Conservation (phyloP, 2,797 vertebrate species). For the Otus scops region DNA sequence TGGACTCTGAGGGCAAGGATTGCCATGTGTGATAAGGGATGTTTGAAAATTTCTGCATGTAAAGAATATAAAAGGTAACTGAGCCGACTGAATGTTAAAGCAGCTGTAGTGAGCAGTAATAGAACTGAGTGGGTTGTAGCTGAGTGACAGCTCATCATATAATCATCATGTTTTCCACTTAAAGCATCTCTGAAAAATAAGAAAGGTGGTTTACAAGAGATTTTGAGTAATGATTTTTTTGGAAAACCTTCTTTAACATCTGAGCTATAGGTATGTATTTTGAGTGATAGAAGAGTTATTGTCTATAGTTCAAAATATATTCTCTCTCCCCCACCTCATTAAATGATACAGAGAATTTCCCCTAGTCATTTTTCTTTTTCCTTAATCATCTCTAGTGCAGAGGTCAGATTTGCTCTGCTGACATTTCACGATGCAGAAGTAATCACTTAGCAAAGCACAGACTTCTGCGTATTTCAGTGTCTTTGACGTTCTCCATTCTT, state of each 20-base stretch:
- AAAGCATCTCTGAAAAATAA: constrained; percentile 34
- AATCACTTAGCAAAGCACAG: not conserved
- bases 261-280: not conserved
- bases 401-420: constrained; percentile 12
- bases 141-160: constrained; percentile 51
- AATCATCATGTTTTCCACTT: constrained; percentile 59
- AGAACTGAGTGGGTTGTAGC: constrained; percentile 60
- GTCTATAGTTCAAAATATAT: not conserved
- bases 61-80: not conserved
- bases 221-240: not conserved
- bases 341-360: not conserved
- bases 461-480: not conserved
- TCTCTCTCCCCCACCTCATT: not conserved
- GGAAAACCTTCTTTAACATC: not conserved
- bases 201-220: not conserved
- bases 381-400: not conserved
- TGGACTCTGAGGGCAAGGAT: not conserved
- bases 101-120: constrained; percentile 62
- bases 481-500: not conserved
- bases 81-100: constrained; percentile 40
- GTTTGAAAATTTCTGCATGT: not conserved
- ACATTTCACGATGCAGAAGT: not conserved
- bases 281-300: not conserved
- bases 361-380: not conserved
- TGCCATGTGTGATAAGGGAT: not conserved